A percentile compares a stretch with the other conserved stretches of the same genome.
phyloP scores from a whole-genome alignment of 53 echinoderm and acorn worm species.

The Echinometra lucunter region DNA sequence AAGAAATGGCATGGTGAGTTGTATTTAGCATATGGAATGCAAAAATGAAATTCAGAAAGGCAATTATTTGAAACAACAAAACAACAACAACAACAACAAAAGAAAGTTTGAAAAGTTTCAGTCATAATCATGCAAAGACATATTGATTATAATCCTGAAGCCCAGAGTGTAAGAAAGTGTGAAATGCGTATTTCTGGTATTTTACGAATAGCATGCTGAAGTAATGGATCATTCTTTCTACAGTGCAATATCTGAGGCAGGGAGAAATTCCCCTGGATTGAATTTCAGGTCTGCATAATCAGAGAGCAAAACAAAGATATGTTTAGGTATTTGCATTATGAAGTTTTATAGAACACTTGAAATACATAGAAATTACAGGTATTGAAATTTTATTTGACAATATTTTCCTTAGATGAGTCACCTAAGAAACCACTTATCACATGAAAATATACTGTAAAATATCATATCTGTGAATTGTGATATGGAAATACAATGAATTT shows the following conservation, averaged over 20 bases:
- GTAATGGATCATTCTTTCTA: background rate
- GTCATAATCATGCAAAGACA: background rate
- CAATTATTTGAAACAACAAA: background rate
- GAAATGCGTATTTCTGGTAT: background rate
- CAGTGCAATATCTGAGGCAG: conserved; percentile 33
- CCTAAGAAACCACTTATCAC: background rate
- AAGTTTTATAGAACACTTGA: background rate
- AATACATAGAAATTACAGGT: background rate
- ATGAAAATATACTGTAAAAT: background rate
- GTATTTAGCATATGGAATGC: background rate
- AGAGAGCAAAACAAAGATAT: background rate
- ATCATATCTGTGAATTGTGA: background rate
- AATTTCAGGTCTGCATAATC: background rate
- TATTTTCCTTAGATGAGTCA: background rate
- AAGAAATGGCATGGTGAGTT: background rate
- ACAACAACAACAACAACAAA: background rate
- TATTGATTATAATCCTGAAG: background rate
- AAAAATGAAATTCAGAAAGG: background rate
- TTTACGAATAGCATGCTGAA: background rate
- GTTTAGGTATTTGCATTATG: background rate
- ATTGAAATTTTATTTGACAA: background rate
- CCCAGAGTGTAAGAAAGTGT: background rate
- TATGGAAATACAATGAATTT: background rate
- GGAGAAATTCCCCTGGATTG: background rate
- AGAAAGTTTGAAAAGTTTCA: background rate